A percentile compares a stretch with the other conserved stretches of the same genome.
Conservation (phyloP, 2,113 vertebrate species). For the Dipodomys merriami region DNA sequence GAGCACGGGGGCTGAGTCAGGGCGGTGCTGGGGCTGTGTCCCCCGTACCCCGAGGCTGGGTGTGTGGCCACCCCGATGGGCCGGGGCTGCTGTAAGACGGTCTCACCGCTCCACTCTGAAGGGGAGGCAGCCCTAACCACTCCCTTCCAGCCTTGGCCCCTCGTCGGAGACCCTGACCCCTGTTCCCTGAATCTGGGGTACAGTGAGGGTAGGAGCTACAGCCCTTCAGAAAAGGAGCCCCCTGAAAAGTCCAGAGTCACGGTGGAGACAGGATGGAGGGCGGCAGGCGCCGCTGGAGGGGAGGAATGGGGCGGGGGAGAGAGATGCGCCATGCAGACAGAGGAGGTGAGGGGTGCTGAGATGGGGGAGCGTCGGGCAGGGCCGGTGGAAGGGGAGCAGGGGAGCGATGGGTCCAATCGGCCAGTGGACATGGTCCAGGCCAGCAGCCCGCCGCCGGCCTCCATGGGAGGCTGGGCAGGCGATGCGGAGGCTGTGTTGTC, state of each 20-base stretch:
- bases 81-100: neutral
- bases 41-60: too few relatives aligned
- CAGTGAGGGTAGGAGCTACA: neutral
- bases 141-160: neutral
- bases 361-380: neutral
- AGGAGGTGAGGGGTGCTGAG: conserved; percentile 55
- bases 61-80: too few relatives aligned
- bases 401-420: conserved; percentile 74
- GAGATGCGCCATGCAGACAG: conserved; percentile 86
- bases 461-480: conserved; percentile 80
- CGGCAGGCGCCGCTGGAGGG: neutral
- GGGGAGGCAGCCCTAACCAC: neutral
- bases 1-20: too few relatives aligned
- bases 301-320: conserved; percentile 43
- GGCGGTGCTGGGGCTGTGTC: too few relatives aligned
- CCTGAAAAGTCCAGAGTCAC: conserved; percentile 82
- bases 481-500: conserved; percentile 86
- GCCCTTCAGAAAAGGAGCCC: conserved; percentile 86
- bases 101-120: neutral
- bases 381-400: neutral
- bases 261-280: conserved; percentile 85
- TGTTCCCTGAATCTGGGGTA: neutral
- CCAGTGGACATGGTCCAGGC: conserved; percentile 75
- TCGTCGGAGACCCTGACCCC: neutral
- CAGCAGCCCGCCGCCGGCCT: conserved; percentile 82